Conservation (phyloP, 1,140 invertebrate species). For the Danaus plexippus region DNA sequence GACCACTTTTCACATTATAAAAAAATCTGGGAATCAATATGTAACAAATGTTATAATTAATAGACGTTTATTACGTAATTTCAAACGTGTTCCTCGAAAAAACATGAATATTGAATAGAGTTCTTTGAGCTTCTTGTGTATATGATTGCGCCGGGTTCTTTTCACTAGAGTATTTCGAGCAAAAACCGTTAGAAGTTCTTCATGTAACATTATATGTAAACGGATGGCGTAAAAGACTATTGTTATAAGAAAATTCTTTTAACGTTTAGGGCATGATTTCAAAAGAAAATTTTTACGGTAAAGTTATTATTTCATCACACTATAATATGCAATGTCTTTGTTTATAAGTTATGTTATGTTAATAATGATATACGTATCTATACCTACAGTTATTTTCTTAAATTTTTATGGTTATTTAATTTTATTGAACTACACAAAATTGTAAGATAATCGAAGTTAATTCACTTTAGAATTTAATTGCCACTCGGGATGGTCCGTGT, state of each 20-base stretch:
- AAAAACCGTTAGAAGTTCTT: constrained; percentile 40
- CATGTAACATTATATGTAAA: constrained; percentile 11
- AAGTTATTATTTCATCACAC: constrained; percentile 4
- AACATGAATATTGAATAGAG: neutral
- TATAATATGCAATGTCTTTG: neutral
- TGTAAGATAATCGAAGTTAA: constrained; percentile 20
- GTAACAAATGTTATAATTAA: too few species aligned
- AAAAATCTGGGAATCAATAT: too few species aligned
- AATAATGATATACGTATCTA: too few species aligned
- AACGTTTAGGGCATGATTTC: neutral
- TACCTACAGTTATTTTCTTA: too few species aligned
- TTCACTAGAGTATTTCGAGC: constrained; percentile 37
- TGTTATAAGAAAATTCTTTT: too few species aligned
- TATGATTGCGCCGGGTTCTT: constrained; percentile 20
- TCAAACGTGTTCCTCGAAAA: too few species aligned
- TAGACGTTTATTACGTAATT: too few species aligned
- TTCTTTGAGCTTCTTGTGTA: neutral
- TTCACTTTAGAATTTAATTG: constrained; percentile 34
- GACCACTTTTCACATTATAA: too few species aligned
- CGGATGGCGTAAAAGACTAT: too few species aligned
- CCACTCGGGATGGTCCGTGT: constrained; percentile 28
- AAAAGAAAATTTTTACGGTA: neutral
- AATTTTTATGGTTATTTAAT: too few species aligned
- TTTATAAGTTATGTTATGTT: too few species aligned
- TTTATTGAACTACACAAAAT: neutral